phyloP scores from a whole-genome alignment of 2,113 vertebrate species.

The Orientallactaga bullata region DNA sequence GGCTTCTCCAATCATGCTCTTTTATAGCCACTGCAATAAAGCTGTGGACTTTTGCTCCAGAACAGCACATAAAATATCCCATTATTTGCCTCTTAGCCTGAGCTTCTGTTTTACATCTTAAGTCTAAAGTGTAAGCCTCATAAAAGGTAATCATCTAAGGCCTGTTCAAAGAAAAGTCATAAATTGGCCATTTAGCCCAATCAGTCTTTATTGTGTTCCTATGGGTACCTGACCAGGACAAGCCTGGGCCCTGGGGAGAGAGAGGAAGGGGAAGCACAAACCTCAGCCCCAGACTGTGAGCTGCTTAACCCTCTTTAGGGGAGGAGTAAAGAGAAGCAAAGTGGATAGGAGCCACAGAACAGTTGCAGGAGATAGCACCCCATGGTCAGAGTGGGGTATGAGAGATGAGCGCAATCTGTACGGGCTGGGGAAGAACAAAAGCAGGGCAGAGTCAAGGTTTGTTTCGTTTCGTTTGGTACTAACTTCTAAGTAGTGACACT shows the following conservation, averaged over 20 bases:
- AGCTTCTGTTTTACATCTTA: slow-evolving; percentile 83
- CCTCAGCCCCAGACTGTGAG: background rate
- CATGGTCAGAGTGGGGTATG: background rate
- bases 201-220: slow-evolving; percentile 76
- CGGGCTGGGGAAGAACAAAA: background rate
- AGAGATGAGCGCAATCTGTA: background rate
- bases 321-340: background rate
- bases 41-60: slow-evolving; percentile 83
- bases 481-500: background rate
- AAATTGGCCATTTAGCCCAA: slow-evolving; percentile 81
- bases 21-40: slow-evolving; percentile 79
- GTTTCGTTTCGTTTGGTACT: background rate
- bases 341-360: background rate
- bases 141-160: slow-evolving; percentile 84
- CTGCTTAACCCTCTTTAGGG: background rate
- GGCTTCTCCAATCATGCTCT: slow-evolving; percentile 64
- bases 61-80: slow-evolving; percentile 82
- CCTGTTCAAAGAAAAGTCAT: slow-evolving; percentile 81
- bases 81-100: slow-evolving; percentile 81
- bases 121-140: slow-evolving; percentile 82
- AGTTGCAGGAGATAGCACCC: background rate
- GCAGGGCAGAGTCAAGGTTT: background rate
- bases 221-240: slow-evolving; percentile 3
- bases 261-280: background rate
- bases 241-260: background rate